phyloP scores from a whole-genome alignment of 1,140 invertebrate species.

The Danaus plexippus region DNA sequence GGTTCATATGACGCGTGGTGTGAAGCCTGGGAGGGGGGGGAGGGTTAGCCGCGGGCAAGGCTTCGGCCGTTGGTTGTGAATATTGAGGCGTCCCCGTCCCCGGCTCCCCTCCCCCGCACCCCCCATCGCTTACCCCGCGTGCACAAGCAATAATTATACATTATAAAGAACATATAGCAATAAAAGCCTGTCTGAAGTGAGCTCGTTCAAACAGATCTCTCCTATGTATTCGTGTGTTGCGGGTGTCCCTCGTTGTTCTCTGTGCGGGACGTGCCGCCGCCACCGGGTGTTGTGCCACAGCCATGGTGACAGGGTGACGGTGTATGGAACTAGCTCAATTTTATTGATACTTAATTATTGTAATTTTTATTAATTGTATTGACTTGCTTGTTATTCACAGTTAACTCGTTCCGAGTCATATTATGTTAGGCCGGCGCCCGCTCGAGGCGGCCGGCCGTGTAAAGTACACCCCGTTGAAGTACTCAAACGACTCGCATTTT shows the following conservation, averaged over 20 bases:
- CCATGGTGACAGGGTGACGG: conserved; percentile 30
- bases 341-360: conserved; percentile 63
- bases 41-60: background rate
- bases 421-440: too few relatives aligned
- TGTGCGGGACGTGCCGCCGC: conserved; percentile 17
- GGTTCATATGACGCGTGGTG: too few relatives aligned
- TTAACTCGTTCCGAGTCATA: conserved; percentile 20
- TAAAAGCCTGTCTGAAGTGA: conserved; percentile 25
- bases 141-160: conserved; percentile 47
- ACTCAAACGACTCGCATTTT: conserved; percentile 49
- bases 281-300: conserved; percentile 21
- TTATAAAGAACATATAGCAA: conserved; percentile 39
- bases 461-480: conserved; percentile 20
- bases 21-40: too few relatives aligned
- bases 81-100: conserved; percentile 31
- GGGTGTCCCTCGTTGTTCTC: conserved; percentile 1
- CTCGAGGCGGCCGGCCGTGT: too few relatives aligned
- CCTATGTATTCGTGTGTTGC: background rate
- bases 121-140: conserved; percentile 19
- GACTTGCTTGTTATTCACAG: conserved; percentile 56
- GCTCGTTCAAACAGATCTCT: conserved; percentile 5
- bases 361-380: conserved; percentile 51
- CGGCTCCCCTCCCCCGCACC: conserved; percentile 11
- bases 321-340: conserved; percentile 65
- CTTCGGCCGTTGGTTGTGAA: conserved; percentile 41